Base-by-base conservation (phyloP, 2,888 invertebrate genomes). In the Acrocyrtus sp. region DNA sequence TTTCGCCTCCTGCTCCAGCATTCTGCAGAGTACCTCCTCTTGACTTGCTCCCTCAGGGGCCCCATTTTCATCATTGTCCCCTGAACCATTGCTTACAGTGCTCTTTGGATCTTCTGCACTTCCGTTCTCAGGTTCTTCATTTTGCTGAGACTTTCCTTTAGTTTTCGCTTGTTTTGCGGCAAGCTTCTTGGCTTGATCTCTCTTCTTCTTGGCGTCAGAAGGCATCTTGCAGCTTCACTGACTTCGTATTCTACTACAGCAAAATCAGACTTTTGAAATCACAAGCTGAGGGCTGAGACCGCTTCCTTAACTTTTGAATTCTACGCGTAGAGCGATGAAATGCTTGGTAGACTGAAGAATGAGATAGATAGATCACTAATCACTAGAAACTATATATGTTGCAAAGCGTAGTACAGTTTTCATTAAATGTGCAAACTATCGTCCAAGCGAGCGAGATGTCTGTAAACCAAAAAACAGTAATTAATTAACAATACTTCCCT, bases 181-280 rank as follows among this genome's bases (percentile, higher is more conserved):
- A 80, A 96, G 97, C 85, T 98, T 99, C 86, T 98, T 99, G 85
- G 96, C 95, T 84, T 95, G 95, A 84, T 95, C 96, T 84, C 97
- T 93, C 84, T 96, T 95, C 89, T 99, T 98, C 86, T 99, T 98
- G 39, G 97, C 92, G 86, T 98, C 98, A 82, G 99, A 99, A 85
- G 99, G 98, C 99, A 99, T 99, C 81, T 66, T 70, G 8, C 17
- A 19, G 19, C 8, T n/a, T n/a, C n/a, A n/a, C n/a, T n/a, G n/a
- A n/a, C 43, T 43, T 43, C 17, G 3, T 15, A 12, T 43, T 43
- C n/a, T 21, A 12, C 34, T 34, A 12, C 12, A 34, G 6, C 17
- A 47, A 47, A 47, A n/a, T 67, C 66, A 67, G 66, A 50, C 66
- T 67, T 67, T 45, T 50, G 10, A 15, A 58, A 58, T 58, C 57